phyloP scores from a whole-genome alignment of 2,888 invertebrate genomes.

The Agonum fuliginosum region DNA sequence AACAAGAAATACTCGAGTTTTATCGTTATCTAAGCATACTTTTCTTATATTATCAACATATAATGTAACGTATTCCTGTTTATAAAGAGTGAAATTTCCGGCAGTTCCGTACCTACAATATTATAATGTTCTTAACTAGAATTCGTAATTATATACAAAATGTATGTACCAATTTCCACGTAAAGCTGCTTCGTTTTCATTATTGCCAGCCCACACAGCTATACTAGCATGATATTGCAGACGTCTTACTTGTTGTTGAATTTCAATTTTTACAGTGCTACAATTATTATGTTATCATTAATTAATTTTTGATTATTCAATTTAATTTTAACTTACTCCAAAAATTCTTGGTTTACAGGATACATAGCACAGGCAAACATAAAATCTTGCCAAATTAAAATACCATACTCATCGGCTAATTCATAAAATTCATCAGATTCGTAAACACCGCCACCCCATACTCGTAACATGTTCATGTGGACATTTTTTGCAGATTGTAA shows the following conservation, averaged over 20 bases:
- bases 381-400: constrained; percentile 98
- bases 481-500: constrained; percentile 82
- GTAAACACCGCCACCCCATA: constrained; percentile 99
- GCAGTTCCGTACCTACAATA: constrained; percentile 76
- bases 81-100: constrained; percentile 75
- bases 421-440: constrained; percentile 93
- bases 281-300: constrained; percentile 63
- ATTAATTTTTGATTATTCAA: not conserved
- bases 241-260: constrained; percentile 86
- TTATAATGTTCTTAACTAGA: too few species aligned
- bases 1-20: constrained; percentile 81
- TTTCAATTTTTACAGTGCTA: constrained; percentile 83
- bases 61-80: constrained; percentile 86
- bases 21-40: constrained; percentile 78
- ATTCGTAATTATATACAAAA: not conserved
- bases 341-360: constrained; percentile 83
- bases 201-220: constrained; percentile 95
- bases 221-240: constrained; percentile 92
- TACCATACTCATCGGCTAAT: constrained; percentile 89
- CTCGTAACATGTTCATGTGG: constrained; percentile 95
- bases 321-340: constrained; percentile 73
- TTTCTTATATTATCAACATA: constrained; percentile 86
- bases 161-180: constrained; percentile 83
- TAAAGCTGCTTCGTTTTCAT: constrained; percentile 96
- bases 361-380: constrained; percentile 98